phyloP scores from a whole-genome alignment of 1,140 invertebrate genomes.

The Phymastichus coffea region DNA sequence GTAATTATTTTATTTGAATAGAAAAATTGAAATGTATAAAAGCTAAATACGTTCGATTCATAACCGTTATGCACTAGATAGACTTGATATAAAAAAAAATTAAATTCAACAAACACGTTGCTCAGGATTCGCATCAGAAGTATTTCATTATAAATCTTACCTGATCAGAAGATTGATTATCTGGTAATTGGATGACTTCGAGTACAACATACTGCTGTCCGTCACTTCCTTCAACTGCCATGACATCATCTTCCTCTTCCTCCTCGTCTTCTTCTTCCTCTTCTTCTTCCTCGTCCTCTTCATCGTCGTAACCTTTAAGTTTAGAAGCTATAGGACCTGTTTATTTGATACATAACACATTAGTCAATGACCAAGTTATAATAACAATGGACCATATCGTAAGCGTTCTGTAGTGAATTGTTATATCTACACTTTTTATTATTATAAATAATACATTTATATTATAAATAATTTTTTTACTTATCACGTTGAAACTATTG shows the following conservation, averaged over 20 bases:
- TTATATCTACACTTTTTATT: neutral
- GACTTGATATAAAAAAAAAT: too few relatives aligned
- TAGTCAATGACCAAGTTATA: conserved; percentile 51
- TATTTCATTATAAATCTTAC: conserved; percentile 29
- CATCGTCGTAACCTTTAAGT: conserved; percentile 62
- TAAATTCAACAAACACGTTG: too few relatives aligned
- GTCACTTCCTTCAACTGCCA: conserved; percentile 72
- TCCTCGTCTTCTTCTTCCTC: conserved; percentile 57
- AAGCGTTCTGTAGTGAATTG: conserved; percentile 36
- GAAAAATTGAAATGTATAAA: neutral
- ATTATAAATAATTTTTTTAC: neutral
- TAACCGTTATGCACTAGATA: too few relatives aligned
- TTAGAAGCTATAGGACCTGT: conserved; percentile 57
- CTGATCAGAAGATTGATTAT: conserved; percentile 60
- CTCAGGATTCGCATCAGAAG: too few relatives aligned
- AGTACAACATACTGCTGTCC: conserved; percentile 84
- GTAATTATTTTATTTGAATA: neutral
- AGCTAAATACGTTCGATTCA: too few relatives aligned
- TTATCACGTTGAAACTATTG: too few relatives aligned
- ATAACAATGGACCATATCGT: conserved; percentile 52
- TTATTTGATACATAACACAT: conserved; percentile 47
- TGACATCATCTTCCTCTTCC: conserved; percentile 59
- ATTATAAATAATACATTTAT: neutral
- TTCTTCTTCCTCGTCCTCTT: conserved; percentile 59
- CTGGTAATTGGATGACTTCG: conserved; percentile 79